Percentiles rank a stretch among this genome's conserved stretches.
Evolutionary conservation across 2,888 invertebrate genomes (phyloP).

Genomic region (Torymus auratus): DNA sequence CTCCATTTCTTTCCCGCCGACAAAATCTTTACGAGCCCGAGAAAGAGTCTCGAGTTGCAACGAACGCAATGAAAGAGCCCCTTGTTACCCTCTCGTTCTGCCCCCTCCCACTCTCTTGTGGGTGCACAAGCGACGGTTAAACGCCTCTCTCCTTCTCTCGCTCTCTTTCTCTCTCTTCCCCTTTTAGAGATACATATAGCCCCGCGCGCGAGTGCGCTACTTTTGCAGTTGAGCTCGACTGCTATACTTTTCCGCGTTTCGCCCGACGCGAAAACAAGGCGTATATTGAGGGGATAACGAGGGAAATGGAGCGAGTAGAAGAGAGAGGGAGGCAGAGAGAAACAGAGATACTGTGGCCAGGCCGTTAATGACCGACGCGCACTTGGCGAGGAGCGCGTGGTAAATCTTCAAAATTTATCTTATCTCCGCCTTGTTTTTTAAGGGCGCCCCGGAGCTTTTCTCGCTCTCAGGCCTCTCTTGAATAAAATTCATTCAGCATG

Average conservation of each 20-base stretch:
- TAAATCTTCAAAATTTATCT: conserved; percentile 58
- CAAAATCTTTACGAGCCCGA: conserved; percentile 65
- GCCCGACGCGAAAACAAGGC: conserved; percentile 40
- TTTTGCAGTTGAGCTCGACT: conserved; percentile 20
- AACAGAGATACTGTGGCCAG: not conserved
- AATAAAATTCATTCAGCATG: conserved; percentile 24
- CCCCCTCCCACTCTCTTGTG: conserved; percentile 4
- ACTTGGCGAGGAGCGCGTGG: conserved; percentile 5
- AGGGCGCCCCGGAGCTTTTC: not conserved
- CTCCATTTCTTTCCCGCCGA: conserved; percentile 58
- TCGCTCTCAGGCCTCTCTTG: not conserved
- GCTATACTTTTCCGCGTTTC: conserved; percentile 40
- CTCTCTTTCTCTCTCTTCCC: not conserved
- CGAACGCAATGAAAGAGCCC: conserved; percentile 70
- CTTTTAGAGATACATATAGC: conserved; percentile 23
- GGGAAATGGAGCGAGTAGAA: conserved; percentile 13
- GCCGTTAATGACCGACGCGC: conserved; percentile 42
- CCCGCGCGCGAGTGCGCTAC: conserved; percentile 32
- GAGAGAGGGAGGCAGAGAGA: not conserved
- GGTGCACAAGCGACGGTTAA: conserved; percentile 38
- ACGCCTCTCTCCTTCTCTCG: not conserved
- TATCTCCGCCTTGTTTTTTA: conserved; percentile 38
- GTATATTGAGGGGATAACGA: conserved; percentile 37
- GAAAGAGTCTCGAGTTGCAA: conserved; percentile 63
- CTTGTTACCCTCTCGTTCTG: conserved; percentile 65